Evolutionary conservation across 2,113 vertebrate genomes (phyloP).

Genomic region (Neogobius melanostomus): DNA sequence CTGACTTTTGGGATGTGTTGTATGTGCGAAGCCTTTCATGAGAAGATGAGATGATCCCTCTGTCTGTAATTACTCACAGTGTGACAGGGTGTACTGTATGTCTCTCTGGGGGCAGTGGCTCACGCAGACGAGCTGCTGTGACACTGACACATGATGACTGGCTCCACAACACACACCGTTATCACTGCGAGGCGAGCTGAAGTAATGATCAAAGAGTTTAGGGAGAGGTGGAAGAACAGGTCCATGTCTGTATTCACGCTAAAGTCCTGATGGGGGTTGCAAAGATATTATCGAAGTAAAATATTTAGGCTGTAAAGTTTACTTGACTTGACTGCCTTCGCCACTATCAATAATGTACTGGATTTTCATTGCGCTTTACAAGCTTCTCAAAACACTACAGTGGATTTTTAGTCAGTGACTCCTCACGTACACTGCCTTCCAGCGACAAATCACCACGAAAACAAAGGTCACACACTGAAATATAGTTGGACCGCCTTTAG

Average conservation of each 20-base stretch:
- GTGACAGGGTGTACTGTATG: slow-evolving; percentile 31
- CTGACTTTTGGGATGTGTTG: slow-evolving; percentile 1
- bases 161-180: slow-evolving; percentile 58
- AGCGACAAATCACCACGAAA: no score
- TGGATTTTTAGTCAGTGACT: no score
- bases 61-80: slow-evolving; percentile 18
- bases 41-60: slow-evolving; percentile 25
- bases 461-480: no score
- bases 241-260: neutral
- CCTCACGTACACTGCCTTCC: no score
- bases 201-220: slow-evolving; percentile 46
- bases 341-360: no score
- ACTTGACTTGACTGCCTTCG: no score
- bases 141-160: slow-evolving; percentile 59
- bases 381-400: no score
- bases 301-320: neutral
- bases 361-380: no score
- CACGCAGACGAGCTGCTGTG: slow-evolving; percentile 33
- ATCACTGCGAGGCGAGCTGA: slow-evolving; percentile 32
- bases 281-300: neutral
- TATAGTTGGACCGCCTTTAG: no score
- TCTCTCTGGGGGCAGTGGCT: slow-evolving; percentile 7
- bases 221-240: neutral
- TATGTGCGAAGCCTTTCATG: slow-evolving; percentile 21
- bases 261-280: neutral